These are phyloP conservation scores for Psylliodes chrysocephalus DNA, from an alignment of 2,888 invertebrate genomes.

Conservation along the genomic window DNA sequence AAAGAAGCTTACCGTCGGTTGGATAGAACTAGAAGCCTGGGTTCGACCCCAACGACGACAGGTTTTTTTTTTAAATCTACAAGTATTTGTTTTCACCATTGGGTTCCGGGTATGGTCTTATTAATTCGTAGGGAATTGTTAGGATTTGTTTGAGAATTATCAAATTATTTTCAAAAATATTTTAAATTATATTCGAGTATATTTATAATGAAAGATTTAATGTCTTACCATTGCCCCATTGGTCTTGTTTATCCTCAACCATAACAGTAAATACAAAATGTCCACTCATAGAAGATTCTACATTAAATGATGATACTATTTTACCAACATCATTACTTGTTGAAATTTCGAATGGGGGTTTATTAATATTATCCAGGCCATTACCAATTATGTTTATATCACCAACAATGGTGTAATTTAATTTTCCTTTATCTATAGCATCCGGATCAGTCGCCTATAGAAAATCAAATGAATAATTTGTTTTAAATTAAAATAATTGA, in stretches of 20 bases:
- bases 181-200: too few relatives aligned
- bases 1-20: too few relatives aligned
- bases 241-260: slow-evolving; percentile 65
- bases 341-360: slow-evolving; percentile 51
- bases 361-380: slow-evolving; percentile 50
- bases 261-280: slow-evolving; percentile 69
- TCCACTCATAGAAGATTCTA: slow-evolving; percentile 69
- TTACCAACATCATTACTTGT: slow-evolving; percentile 59
- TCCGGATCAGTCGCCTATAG: slow-evolving; percentile 68
- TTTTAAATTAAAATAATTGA: too few relatives aligned
- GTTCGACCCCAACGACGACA: too few relatives aligned
- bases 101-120: too few relatives aligned
- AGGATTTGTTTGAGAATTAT: too few relatives aligned
- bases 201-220: too few relatives aligned
- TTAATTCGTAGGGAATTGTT: too few relatives aligned
- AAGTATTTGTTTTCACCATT: too few relatives aligned
- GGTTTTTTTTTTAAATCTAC: too few relatives aligned
- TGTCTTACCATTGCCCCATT: slow-evolving; percentile 41
- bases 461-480: neutral
- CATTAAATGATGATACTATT: slow-evolving; percentile 66
- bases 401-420: slow-evolving; percentile 50
- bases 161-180: too few relatives aligned
- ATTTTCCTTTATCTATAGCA: slow-evolving; percentile 45
- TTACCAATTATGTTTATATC: slow-evolving; percentile 34
- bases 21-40: too few relatives aligned